These are phyloP conservation scores for Oligia latruncula DNA, from an alignment of 2,888 invertebrate species.

Conservation along the genomic window DNA sequence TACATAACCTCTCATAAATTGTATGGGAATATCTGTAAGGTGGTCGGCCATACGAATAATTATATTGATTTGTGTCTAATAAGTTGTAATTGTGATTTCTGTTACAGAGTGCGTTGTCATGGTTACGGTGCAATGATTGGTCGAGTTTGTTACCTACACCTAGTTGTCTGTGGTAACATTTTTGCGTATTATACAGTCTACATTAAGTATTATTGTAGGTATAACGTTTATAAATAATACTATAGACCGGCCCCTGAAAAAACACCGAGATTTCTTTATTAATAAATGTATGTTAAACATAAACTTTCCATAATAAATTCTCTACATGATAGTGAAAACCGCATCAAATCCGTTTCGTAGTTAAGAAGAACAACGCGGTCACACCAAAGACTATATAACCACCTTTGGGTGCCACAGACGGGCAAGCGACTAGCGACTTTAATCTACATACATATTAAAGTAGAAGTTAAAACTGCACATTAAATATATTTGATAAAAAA, in stretches of 20 bases:
- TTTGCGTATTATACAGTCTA: constrained; percentile 9
- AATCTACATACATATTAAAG: no score
- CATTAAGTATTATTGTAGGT: background rate
- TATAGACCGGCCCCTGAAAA: background rate
- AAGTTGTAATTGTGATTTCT: constrained; percentile 55
- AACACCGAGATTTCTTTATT: background rate
- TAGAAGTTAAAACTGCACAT: no score
- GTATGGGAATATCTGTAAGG: constrained; percentile 31
- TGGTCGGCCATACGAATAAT: constrained; percentile 43
- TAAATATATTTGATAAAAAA: no score
- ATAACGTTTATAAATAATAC: background rate
- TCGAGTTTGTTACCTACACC: constrained; percentile 26
- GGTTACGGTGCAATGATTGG: constrained; percentile 32
- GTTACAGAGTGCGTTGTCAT: constrained; percentile 42
- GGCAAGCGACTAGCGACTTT: no score
- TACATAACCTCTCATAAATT: constrained; percentile 40
- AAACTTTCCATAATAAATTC: background rate
- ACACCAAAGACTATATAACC: no score
- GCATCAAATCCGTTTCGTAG: background rate
- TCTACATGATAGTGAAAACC: background rate
- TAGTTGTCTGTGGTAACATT: constrained; percentile 12
- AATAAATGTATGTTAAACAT: background rate
- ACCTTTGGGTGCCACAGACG: no score
- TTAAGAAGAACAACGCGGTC: background rate
- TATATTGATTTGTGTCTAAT: constrained; percentile 49